Evolutionary conservation across 2,888 invertebrate genomes (phyloP), one percentile per base, ranked within the genome.

Genomic region (Empis stercorea): DNA sequence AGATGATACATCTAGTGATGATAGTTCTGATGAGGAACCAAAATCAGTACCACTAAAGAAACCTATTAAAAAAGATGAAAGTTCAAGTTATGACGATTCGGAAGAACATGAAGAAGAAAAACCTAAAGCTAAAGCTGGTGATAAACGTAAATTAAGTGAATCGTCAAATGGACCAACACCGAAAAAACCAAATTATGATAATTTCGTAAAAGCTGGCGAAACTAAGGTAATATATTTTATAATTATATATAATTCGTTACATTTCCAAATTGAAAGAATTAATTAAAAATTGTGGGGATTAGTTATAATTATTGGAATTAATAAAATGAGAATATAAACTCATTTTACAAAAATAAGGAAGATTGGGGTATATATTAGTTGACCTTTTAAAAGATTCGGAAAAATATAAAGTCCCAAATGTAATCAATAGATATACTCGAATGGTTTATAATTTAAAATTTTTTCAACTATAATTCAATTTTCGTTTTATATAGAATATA

Each of bases 181-280:
- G 9, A 76, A 76, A 54, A 79, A 79, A 52, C 72, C 74, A 20
- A 70, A 71, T 44, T 84, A 84, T 61, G 74, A 58, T 52, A 86
- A 86, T 59, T 86, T 86, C 61, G 81, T 82, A 1, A 84, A 83
- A 70, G 76, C 75, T 10, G 71, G 68, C 48, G 66, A 70, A 59
- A 42, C 30, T 37, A 40, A 39, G 40, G 40, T 40, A 27, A 40
- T 6, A 11, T 13, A 34, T 34, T 34, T 13, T 34, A 13, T 34
- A 13, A 7, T 7, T 27, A 6, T 27, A 27, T 4, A 9, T 9
- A 27, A 20, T 64, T 56, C 46, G 32, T 30, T 38, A 48, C 46
- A 32, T 23, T 48, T 34, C 27, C 4, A 38, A 15, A 20, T 20
- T 20, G n/a, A n/a, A n/a, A n/a, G n/a, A n/a, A n/a, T n/a, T n/a